These are phyloP conservation scores for Paedocypris micromegethes DNA, from an alignment of 2,797 vertebrate genomes.

Conservation along the genomic window DNA sequence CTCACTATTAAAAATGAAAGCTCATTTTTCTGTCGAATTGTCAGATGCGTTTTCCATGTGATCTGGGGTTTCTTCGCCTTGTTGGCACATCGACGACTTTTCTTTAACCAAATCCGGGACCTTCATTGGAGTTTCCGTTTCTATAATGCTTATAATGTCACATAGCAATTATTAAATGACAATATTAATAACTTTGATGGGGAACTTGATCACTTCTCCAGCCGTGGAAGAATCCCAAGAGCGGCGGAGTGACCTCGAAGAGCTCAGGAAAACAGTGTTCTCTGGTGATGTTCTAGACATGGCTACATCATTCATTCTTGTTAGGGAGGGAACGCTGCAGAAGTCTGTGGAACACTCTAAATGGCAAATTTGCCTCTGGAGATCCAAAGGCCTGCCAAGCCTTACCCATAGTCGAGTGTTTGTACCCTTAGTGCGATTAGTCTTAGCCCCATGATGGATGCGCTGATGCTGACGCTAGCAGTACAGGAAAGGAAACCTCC, in stretches of 20 bases:
- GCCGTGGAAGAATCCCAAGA: constrained; percentile 36
- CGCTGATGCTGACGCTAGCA: constrained; percentile 19
- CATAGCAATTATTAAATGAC: constrained; percentile 40
- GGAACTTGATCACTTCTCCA: constrained; percentile 48
- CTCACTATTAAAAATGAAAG: constrained; percentile 26
- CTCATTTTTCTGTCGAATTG: constrained; percentile 24
- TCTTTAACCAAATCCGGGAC: constrained; percentile 33
- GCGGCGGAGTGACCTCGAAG: constrained; percentile 15
- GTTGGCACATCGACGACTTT: constrained; percentile 7
- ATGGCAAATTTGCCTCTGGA: constrained; percentile 30
- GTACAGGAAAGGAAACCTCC: constrained; percentile 35
- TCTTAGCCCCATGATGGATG: constrained; percentile 35
- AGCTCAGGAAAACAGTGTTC: constrained; percentile 48
- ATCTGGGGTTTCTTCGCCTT: constrained; percentile 7
- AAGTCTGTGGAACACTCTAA: constrained; percentile 22
- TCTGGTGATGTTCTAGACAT: constrained; percentile 37
- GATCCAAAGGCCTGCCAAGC: constrained; percentile 36
- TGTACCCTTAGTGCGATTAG: constrained; percentile 19
- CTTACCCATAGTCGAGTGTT: constrained; percentile 11
- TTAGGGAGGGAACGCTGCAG: constrained; percentile 15
- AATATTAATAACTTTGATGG: constrained; percentile 48
- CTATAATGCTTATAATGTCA: constrained; percentile 44
- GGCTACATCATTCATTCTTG: constrained; percentile 42
- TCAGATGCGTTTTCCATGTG: neutral
- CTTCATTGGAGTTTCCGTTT: constrained; percentile 37